A percentile compares a stretch with the other conserved stretches of the same genome.
Conservation (phyloP, 2,113 vertebrate genomes). For the Nothoprocta perdicaria region DNA sequence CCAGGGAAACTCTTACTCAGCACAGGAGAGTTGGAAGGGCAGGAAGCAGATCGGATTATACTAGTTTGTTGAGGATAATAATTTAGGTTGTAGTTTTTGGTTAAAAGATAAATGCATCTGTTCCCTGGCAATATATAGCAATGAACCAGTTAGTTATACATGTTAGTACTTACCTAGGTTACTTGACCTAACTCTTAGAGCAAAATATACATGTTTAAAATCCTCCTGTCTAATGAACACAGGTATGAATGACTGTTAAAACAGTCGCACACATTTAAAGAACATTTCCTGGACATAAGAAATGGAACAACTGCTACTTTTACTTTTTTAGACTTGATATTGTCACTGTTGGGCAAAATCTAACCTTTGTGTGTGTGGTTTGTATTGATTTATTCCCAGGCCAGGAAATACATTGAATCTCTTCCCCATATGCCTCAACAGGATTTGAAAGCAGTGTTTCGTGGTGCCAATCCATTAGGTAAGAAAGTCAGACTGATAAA, state of each 20-base stretch:
- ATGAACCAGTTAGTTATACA: neutral
- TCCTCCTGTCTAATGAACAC: neutral
- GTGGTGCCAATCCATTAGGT: constrained; percentile 94
- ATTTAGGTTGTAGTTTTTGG: neutral
- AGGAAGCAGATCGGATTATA: neutral
- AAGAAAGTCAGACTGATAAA: constrained; percentile 52
- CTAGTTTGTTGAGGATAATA: neutral
- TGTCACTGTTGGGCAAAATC: neutral
- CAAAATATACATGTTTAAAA: neutral
- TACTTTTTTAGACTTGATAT: neutral
- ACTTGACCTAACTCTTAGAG: neutral
- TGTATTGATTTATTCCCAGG: constrained; percentile 77
- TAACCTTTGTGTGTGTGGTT: neutral
- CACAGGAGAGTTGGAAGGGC: neutral
- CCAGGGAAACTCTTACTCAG: neutral
- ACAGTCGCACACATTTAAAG: neutral
- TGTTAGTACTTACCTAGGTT: neutral
- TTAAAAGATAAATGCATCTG: rapidly evolving
- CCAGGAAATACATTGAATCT: constrained; percentile 97
- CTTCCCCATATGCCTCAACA: constrained; percentile 96
- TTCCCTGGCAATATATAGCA: neutral
- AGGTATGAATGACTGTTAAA: neutral
- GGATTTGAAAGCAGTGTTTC: constrained; percentile 93
- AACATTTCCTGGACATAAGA: neutral
- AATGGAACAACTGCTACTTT: neutral